Conservation (phyloP, 2,797 vertebrate species). For the Enteromius unitaeniatus region DNA sequence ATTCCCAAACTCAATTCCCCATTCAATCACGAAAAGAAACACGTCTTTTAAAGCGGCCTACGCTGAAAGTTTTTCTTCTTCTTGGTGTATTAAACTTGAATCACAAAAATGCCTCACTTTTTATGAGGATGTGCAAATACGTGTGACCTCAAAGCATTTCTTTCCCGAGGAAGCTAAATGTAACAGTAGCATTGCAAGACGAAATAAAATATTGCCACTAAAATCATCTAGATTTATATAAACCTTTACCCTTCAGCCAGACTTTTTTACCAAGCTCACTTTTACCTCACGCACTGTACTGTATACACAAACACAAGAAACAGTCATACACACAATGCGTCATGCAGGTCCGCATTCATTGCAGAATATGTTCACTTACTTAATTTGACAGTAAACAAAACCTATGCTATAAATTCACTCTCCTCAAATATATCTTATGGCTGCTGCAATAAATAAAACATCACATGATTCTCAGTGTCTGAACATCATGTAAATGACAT, state of each 20-base stretch:
- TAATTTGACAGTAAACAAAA: constrained; percentile 39
- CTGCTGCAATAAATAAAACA: constrained; percentile 15
- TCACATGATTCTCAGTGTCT: neutral
- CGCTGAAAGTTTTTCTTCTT: constrained; percentile 15
- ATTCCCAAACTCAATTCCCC: constrained; percentile 14
- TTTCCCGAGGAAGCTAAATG: neutral
- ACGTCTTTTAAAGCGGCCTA: constrained; percentile 19
- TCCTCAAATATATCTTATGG: neutral
- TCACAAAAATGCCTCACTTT: neutral
- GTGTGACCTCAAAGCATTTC: constrained; percentile 11
- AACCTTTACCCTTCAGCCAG: neutral
- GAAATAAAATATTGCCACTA: constrained; percentile 15
- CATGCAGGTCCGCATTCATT: neutral
- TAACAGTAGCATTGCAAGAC: neutral
- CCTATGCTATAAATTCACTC: constrained; percentile 1
- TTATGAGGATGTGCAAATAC: constrained; percentile 13
- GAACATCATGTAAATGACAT: neutral
- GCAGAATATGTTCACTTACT: neutral
- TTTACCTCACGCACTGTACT: neutral
- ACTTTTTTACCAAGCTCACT: neutral
- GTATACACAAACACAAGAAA: neutral
- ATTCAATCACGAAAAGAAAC: constrained; percentile 31
- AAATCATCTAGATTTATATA: constrained; percentile 15
- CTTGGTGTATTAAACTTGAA: constrained; percentile 29
- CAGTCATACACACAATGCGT: neutral